phyloP scores from a whole-genome alignment of 2,113 vertebrate species.

The Cyprichromis sp. region DNA sequence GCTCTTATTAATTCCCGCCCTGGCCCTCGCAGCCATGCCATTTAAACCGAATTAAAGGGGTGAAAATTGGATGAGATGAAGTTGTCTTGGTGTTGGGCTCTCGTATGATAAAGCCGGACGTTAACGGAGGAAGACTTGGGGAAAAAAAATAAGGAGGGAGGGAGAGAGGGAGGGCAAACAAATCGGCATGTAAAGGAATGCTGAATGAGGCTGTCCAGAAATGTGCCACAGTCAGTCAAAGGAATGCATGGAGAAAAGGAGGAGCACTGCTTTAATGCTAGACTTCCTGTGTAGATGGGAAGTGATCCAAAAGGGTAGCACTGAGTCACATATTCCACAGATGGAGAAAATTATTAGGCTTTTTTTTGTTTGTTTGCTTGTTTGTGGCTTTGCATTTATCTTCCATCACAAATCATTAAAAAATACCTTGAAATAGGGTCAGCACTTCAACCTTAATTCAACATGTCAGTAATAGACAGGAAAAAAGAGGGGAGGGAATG shows the following conservation, averaged over 20 bases:
- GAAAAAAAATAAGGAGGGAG: not conserved
- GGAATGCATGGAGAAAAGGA: conserved; percentile 36
- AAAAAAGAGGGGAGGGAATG: not conserved
- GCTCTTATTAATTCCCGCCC: conserved; percentile 67
- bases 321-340: conserved; percentile 52
- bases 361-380: not conserved
- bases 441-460: not conserved
- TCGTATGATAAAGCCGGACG: conserved; percentile 26
- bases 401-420: not conserved
- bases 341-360: not conserved
- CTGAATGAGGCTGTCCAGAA: conserved; percentile 54
- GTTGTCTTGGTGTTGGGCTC: conserved; percentile 54
- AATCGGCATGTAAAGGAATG: conserved; percentile 52
- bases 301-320: conserved; percentile 41
- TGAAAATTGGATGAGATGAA: conserved; percentile 70
- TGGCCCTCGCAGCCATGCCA: conserved; percentile 61
- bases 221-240: conserved; percentile 41
- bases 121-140: conserved; percentile 27
- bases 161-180: not conserved
- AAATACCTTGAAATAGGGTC: conserved; percentile 6
- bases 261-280: conserved; percentile 46
- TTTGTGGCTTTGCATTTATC: conserved; percentile 19
- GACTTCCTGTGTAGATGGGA: conserved; percentile 64
- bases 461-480: conserved; percentile 1
- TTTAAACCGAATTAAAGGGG: conserved; percentile 70